Evolutionary conservation across 2,888 invertebrate species (phyloP).

Genomic region (Sthenelais limicola): DNA sequence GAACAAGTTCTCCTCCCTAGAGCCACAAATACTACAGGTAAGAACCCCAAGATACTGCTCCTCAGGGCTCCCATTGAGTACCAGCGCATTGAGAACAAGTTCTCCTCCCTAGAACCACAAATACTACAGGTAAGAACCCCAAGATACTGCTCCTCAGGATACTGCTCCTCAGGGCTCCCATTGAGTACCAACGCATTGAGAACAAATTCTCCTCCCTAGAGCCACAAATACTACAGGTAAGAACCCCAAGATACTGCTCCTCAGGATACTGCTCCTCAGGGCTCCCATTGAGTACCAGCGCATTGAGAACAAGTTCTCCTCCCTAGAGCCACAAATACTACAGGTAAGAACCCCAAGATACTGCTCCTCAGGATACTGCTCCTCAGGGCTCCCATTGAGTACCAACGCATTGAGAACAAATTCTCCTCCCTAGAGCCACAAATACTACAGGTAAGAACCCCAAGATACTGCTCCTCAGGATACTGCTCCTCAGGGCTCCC

Average conservation of each 20-base stretch:
- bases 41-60: constrained; percentile 86
- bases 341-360: constrained; percentile 83
- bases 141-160: constrained; percentile 79
- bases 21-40: constrained; percentile 87
- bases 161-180: constrained; percentile 87
- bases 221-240: constrained; percentile 84
- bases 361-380: too few species aligned
- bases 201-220: constrained; percentile 94
- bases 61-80: constrained; percentile 94
- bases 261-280: too few species aligned
- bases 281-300: constrained; percentile 93
- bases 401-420: constrained; percentile 91
- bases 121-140: background rate
- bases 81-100: constrained; percentile 83
- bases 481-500: constrained; percentile 89
- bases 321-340: constrained; percentile 92
- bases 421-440: constrained; percentile 95
- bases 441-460: constrained; percentile 83
- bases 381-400: constrained; percentile 92
- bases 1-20: constrained; percentile 92
- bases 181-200: constrained; percentile 93
- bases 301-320: constrained; percentile 92
- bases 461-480: constrained; percentile 85
- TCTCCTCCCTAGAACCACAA: background rate
- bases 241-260: constrained; percentile 87